These are phyloP conservation scores for Corythaeola cristata DNA, from an alignment of 2,113 vertebrate species.

Conservation along the genomic window DNA sequence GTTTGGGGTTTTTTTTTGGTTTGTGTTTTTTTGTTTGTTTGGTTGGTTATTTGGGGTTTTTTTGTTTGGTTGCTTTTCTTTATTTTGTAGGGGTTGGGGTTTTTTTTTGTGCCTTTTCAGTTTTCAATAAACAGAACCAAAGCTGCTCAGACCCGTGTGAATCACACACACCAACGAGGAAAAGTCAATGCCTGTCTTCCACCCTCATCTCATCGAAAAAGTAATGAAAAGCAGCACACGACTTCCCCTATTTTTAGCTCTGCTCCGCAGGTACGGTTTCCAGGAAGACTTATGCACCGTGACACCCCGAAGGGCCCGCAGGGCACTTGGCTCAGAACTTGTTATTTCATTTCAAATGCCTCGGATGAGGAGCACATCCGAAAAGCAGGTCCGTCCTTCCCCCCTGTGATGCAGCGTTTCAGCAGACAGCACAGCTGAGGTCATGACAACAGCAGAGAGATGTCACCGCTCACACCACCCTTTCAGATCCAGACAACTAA, in stretches of 20 bases:
- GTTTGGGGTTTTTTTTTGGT: too few relatives aligned
- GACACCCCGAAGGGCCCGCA: neutral
- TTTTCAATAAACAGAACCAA: neutral
- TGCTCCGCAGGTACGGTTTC: neutral
- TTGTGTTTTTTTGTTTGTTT: too few relatives aligned
- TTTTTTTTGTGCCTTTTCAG: neutral
- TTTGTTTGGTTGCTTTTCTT: too few relatives aligned
- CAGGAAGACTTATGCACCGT: neutral
- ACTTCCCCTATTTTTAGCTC: constrained; percentile 7
- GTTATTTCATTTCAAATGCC: neutral
- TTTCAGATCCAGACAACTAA: neutral
- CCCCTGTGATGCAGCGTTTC: neutral
- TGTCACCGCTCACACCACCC: neutral
- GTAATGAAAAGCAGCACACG: neutral
- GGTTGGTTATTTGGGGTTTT: too few relatives aligned
- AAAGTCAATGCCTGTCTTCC: neutral
- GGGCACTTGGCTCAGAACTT: neutral
- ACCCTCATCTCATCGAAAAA: accelerated
- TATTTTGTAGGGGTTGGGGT: too few relatives aligned
- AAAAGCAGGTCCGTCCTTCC: neutral
- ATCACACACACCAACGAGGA: neutral
- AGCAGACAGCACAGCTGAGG: neutral
- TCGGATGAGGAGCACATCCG: neutral
- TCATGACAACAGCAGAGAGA: neutral
- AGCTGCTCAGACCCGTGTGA: neutral